These are phyloP conservation scores for Aleadryas rufinucha DNA, from an alignment of 2,113 vertebrate genomes.

Conservation along the genomic window DNA sequence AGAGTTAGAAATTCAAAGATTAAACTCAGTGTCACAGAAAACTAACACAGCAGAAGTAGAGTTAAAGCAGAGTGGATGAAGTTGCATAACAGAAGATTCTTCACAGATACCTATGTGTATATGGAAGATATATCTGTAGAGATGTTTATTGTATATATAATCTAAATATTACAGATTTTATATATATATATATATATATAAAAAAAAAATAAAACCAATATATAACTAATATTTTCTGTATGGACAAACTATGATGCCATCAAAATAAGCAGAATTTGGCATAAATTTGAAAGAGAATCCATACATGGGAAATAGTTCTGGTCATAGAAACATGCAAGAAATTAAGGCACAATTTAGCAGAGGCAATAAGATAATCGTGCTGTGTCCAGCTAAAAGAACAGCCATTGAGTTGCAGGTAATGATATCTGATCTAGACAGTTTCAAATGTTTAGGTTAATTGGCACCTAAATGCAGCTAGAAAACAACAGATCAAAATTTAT, in stretches of 20 bases:
- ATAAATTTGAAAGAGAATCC: neutral
- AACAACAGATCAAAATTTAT: neutral
- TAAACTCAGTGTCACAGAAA: neutral
- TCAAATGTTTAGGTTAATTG: slow-evolving; percentile 5
- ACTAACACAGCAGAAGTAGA: neutral
- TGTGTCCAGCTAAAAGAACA: slow-evolving; percentile 16
- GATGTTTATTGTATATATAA: neutral
- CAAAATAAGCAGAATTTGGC: neutral
- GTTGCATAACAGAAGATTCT: neutral
- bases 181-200: neutral
- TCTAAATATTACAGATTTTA: neutral
- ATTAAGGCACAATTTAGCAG: neutral
- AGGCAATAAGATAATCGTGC: neutral
- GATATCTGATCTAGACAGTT: neutral
- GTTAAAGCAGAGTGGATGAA: neutral
- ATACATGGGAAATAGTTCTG: neutral
- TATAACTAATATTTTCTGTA: neutral
- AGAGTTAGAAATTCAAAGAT: neutral
- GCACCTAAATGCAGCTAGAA: neutral
- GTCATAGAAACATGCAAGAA: neutral
- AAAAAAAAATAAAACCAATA: neutral
- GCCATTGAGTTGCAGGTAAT: neutral
- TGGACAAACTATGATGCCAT: neutral
- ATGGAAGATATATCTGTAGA: neutral
- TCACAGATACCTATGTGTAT: neutral